Evolutionary conservation across 2,888 invertebrate genomes (phyloP).

Genomic region (Disparrhopalites patrizii): DNA sequence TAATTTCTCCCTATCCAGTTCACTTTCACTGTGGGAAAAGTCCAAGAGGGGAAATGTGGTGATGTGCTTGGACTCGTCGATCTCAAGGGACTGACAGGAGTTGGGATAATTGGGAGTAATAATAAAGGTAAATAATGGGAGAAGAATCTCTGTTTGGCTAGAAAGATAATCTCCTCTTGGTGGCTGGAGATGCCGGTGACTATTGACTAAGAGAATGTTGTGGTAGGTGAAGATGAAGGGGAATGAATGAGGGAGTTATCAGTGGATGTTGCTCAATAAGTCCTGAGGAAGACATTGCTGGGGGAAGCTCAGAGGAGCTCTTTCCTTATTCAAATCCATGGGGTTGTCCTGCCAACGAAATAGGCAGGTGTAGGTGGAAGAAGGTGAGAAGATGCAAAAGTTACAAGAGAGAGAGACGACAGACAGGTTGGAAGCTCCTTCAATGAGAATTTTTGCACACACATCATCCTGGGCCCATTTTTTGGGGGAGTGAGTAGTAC

Average conservation of each 20-base stretch:
- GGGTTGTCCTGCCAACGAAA: too few species aligned
- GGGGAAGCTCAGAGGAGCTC: neutral
- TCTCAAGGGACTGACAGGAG: neutral
- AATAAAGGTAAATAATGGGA: neutral
- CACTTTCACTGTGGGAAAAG: slow-evolving; percentile 2
- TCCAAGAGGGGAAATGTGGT: neutral
- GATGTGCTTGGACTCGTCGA: neutral
- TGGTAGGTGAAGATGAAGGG: slow-evolving; percentile 18
- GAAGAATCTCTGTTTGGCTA: too few species aligned
- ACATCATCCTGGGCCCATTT: too few species aligned
- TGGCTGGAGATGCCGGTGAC: neutral
- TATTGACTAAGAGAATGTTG: too few species aligned
- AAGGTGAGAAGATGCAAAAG: too few species aligned
- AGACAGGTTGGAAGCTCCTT: neutral
- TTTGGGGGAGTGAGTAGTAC: too few species aligned
- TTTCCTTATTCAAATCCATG: too few species aligned
- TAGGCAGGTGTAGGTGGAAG: slow-evolving; percentile 2
- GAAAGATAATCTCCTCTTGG: neutral
- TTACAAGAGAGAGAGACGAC: too few species aligned
- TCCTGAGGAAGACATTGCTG: slow-evolving; percentile 8
- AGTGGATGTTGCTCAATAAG: slow-evolving; percentile 20
- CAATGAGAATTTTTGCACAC: too few species aligned
- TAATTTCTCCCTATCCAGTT: too few species aligned
- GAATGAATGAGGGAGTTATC: slow-evolving; percentile 14
- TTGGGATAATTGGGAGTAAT: neutral